Percentiles rank a stretch among this genome's conserved stretches.
Conservation (phyloP, 2,113 vertebrate species). For the Coptodon bakossiorum region DNA sequence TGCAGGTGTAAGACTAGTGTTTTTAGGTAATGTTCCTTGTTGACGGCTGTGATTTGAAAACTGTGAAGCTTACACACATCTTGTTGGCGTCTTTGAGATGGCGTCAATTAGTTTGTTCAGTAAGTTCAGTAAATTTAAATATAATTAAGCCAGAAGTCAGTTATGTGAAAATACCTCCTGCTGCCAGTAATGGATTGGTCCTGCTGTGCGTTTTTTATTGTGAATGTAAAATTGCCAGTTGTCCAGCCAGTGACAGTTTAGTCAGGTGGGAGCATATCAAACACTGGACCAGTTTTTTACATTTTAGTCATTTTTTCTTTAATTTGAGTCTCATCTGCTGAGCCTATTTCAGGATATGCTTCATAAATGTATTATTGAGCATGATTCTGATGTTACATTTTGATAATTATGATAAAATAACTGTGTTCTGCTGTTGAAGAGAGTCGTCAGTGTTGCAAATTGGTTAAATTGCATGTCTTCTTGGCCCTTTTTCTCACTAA, state of each 20-base stretch:
- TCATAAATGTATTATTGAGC: not conserved
- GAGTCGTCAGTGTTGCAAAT: not conserved
- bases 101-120: not conserved
- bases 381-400: not conserved
- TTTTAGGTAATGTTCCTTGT: not conserved
- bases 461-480: not conserved
- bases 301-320: not conserved
- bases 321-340: not conserved
- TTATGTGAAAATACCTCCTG: not conserved
- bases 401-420: not conserved
- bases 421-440: not conserved
- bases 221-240: not conserved
- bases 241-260: not conserved
- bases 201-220: not conserved
- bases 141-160: not conserved
- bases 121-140: not conserved
- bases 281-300: not conserved
- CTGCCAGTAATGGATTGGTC: not conserved
- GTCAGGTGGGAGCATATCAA: not conserved
- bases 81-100: not conserved
- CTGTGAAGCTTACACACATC: not conserved
- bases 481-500: not conserved
- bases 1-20: not conserved
- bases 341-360: fast-evolving
- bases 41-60: not conserved